phyloP scores from a whole-genome alignment of 2,113 vertebrate species.

The Labeo rohita region DNA sequence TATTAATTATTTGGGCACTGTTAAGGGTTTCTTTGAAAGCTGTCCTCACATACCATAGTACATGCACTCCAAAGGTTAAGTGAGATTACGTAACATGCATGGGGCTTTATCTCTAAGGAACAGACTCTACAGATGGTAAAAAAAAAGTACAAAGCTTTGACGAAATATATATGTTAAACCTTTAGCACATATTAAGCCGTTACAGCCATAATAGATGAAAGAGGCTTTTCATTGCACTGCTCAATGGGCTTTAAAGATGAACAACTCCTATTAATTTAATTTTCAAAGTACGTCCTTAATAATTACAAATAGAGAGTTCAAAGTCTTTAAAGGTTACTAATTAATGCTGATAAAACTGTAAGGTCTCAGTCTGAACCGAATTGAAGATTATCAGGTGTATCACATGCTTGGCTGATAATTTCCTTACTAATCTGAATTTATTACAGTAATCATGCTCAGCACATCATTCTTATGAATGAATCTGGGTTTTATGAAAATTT shows the following conservation, averaged over 20 bases:
- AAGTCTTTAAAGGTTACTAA: constrained; percentile 17
- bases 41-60: not conserved
- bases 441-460: not conserved
- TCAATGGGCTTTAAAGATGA: not conserved
- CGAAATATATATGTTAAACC: not conserved
- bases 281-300: not conserved
- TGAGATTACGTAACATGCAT: not conserved
- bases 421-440: not conserved
- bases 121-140: not conserved
- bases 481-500: not conserved
- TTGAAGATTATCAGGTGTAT: constrained; percentile 23
- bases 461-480: not conserved
- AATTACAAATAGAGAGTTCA: not conserved
- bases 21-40: not conserved
- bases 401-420: not conserved
- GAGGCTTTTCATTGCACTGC: not conserved
- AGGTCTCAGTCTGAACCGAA: not conserved
- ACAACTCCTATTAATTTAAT: not conserved
- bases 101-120: constrained; percentile 16
- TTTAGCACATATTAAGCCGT: not conserved
- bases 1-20: not conserved
- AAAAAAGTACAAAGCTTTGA: not conserved
- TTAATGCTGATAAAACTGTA: not conserved
- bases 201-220: not conserved
- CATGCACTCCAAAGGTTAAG: constrained; percentile 25